These are phyloP conservation scores for Aramus guarauna DNA, from an alignment of 2,113 vertebrate genomes.

Conservation along the genomic window DNA sequence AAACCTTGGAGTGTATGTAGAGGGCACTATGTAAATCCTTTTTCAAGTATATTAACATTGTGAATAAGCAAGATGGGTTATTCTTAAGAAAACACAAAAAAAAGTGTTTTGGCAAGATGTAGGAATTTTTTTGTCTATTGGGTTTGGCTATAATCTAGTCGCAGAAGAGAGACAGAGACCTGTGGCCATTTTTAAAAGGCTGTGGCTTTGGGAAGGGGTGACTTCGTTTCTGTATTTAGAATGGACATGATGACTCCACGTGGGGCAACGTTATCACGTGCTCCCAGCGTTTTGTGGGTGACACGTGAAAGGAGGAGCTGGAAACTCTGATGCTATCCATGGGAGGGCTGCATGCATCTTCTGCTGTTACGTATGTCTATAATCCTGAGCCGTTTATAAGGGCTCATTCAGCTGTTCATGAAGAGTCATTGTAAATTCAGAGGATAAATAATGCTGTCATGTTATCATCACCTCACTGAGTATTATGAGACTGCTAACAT, in stretches of 20 bases:
- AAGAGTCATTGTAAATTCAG: neutral
- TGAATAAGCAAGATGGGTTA: neutral
- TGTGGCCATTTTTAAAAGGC: neutral
- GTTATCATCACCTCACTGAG: neutral
- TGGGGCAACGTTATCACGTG: accelerated
- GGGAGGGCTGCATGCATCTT: neutral
- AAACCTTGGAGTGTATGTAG: neutral
- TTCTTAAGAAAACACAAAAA: neutral
- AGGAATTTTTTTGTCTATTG: neutral
- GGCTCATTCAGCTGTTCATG: neutral
- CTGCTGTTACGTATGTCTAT: neutral
- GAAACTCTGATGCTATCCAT: neutral
- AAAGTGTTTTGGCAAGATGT: neutral
- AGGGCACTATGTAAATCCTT: neutral
- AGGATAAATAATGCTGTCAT: neutral
- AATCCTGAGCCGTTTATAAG: neutral
- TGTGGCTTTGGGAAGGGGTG: neutral
- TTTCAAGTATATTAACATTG: neutral
- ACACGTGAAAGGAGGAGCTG: neutral
- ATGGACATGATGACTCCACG: neutral
- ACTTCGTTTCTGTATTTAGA: neutral
- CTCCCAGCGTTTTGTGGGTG: neutral
- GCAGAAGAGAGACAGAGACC: neutral
- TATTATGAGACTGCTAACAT: neutral
- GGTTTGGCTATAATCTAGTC: neutral